A percentile compares a stretch with the other conserved stretches of the same genome.
Evolutionary conservation across 2,888 invertebrate species (phyloP).

Genomic region (Raillietiella orientalis): DNA sequence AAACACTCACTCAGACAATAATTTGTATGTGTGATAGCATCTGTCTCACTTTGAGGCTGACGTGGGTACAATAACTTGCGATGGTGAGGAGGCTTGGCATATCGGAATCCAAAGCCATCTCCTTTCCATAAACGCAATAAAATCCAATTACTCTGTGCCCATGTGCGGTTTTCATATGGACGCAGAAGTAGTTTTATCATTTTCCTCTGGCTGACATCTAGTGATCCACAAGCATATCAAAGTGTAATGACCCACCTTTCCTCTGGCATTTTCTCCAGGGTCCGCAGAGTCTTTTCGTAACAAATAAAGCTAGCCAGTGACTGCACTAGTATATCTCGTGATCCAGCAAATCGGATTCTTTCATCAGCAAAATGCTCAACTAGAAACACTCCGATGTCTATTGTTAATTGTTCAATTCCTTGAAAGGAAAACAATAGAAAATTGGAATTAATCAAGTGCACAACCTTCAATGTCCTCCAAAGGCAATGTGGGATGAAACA

Average conservation of each 20-base stretch:
- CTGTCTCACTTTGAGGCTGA: not conserved
- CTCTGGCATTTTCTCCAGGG: conserved; percentile 30
- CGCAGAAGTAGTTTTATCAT: conserved; percentile 33
- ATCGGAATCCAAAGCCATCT: conserved; percentile 40
- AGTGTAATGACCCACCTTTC: conserved; percentile 17
- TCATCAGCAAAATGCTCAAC: conserved; percentile 38
- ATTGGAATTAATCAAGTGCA: no score
- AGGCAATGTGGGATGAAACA: conserved; percentile 27
- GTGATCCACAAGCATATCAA: conserved; percentile 4
- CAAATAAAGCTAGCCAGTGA: conserved; percentile 43
- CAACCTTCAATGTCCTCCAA: conserved; percentile 22
- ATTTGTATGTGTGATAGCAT: not conserved
- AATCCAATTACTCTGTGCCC: conserved; percentile 54
- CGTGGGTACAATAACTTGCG: not conserved
- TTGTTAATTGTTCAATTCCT: conserved; percentile 18
- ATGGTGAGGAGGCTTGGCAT: conserved; percentile 19
- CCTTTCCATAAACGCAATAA: conserved; percentile 54
- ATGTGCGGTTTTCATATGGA: conserved; percentile 43
- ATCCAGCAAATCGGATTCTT: conserved; percentile 34
- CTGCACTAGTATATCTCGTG: conserved; percentile 38
- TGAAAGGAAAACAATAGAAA: no score
- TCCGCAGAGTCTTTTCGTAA: conserved; percentile 29
- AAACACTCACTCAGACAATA: no score
- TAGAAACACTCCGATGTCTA: conserved; percentile 32
- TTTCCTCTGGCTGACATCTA: conserved; percentile 20